Evolutionary conservation across 1,140 invertebrate species (phyloP), one percentile per base, ranked within the genome.

Genomic region (Pristionchus pacificus): DNA sequence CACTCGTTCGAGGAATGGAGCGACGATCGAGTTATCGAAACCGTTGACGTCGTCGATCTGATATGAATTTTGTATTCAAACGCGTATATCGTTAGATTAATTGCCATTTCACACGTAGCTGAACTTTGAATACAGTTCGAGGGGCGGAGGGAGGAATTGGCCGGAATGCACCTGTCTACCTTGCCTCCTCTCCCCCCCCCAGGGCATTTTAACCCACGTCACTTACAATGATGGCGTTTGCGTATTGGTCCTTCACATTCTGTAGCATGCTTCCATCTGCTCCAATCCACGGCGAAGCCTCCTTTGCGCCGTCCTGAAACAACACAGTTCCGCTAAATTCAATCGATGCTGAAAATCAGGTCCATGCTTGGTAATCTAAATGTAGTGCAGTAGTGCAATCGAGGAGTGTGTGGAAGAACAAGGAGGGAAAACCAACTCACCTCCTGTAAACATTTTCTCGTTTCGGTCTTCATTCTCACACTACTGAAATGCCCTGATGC

Each of bases 21-120:
- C 72, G 33, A 83, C 65, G 28, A 82, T 33, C 0, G 77, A 49
- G 65, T 82, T 74, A 65, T 82, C 80, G 64, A 82, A 82, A 1
- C 82, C 80, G 63, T 82, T 82, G 0, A 84, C 80, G 61, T 82
- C 80, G 74, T 82, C 80, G 38, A 82, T 71, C 78, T 80, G 61
- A 63, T 80, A 30, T 13, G 74, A 24, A 15, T 25, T 10, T n/a
- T 62, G 13, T 24, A 19, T n/a, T n/a, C n/a, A 24, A 68, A 14
- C 28, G 19, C 19, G 24, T 19, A 57, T 19, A 57, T 19, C n/a
- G 60, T 27, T 0, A 62, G 27, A 19, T n/a, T 19, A 62, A 62
- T 62, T 62, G 0, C 0, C 38, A 14, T 65, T 59, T 14, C n/a
- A 14, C 55, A 57, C 55, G 14, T 57, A 14, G 14, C n/a, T 57